Evolutionary conservation across 2,888 invertebrate species (phyloP).

Genomic region (Cheilosia scutellata): DNA sequence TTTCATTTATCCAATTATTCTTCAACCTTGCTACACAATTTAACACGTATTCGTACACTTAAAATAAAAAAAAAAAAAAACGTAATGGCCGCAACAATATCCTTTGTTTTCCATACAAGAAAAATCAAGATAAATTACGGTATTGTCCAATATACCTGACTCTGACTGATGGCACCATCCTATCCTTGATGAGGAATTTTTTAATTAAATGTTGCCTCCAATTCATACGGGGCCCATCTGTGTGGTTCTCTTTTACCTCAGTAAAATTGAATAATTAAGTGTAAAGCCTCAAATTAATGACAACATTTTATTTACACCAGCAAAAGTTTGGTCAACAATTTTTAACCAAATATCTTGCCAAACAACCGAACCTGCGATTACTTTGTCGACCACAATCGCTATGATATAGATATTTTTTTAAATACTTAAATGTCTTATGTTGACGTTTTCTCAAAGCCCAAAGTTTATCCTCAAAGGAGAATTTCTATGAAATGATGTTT

Average conservation of each 20-base stretch:
- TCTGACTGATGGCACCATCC: constrained; percentile 23
- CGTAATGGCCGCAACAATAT: neutral
- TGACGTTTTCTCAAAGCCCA: neutral
- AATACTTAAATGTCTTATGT: constrained; percentile 3
- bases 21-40: no score
- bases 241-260: neutral
- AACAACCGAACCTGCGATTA: neutral
- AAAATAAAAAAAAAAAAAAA: neutral
- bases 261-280: constrained; percentile 43
- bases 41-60: no score
- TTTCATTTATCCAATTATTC: no score
- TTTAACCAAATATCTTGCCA: neutral
- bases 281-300: constrained; percentile 47
- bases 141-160: constrained; percentile 44
- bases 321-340: constrained; percentile 16
- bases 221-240: neutral
- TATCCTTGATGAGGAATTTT: constrained; percentile 8
- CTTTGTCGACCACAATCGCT: no score
- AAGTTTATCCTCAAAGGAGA: constrained; percentile 22
- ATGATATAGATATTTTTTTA: neutral
- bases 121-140: constrained; percentile 29
- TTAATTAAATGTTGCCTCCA: constrained; percentile 38
- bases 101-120: constrained; percentile 1
- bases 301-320: constrained; percentile 13
- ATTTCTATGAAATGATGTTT: constrained; percentile 16